phyloP scores from a whole-genome alignment of 2,797 vertebrate genomes.

The Synaphobranchus kaupii region DNA sequence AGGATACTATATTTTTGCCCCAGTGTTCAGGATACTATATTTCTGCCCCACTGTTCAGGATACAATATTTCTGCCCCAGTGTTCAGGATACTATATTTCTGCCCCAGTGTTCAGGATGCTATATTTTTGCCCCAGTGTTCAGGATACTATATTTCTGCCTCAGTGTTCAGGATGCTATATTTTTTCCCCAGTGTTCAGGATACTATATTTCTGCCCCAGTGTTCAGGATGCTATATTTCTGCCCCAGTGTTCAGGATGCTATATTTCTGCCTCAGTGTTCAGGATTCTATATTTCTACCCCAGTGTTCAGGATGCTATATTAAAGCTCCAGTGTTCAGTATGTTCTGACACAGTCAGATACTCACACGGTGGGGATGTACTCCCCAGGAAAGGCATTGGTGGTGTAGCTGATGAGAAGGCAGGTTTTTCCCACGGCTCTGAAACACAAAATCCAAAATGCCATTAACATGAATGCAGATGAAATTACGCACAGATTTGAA shows the following conservation, averaged over 20 bases:
- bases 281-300: not conserved
- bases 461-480: not conserved
- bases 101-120: no score
- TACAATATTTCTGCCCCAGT: no score
- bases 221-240: not conserved
- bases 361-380: slow-evolving; percentile 91
- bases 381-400: slow-evolving; percentile 90
- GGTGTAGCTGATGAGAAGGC: slow-evolving; percentile 89
- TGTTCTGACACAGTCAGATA: slow-evolving; percentile 40
- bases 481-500: not conserved
- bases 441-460: slow-evolving; percentile 49
- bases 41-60: no score
- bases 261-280: not conserved
- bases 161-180: not conserved
- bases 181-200: not conserved
- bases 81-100: no score
- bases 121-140: no score
- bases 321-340: not conserved
- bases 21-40: no score
- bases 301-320: not conserved
- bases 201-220: not conserved
- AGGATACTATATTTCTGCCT: no score
- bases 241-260: not conserved
- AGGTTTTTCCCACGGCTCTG: slow-evolving; percentile 90
- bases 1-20: no score